Evolutionary conservation across 1,140 invertebrate genomes (phyloP).

Genomic region (Yoshiicerus persimilis): DNA sequence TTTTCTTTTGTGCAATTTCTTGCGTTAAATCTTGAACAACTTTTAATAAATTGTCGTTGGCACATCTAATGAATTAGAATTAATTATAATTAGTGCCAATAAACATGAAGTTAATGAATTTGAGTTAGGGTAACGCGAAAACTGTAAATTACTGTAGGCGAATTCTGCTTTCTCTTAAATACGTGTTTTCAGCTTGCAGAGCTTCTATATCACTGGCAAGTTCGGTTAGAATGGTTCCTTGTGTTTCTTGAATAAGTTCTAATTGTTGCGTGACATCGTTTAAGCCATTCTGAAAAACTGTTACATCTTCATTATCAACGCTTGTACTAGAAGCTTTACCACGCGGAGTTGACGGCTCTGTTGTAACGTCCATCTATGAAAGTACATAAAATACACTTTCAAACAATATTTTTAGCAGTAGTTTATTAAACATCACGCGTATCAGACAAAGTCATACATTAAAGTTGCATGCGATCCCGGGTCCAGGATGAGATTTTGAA

Average conservation of each 20-base stretch:
- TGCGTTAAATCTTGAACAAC: not conserved
- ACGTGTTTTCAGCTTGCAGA: conserved; percentile 18
- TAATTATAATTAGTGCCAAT: too few relatives aligned
- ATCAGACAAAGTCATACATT: not conserved
- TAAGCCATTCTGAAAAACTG: not conserved
- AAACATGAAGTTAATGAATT: too few relatives aligned
- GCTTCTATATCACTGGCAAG: conserved; percentile 4
- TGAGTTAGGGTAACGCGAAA: too few relatives aligned
- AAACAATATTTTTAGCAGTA: not conserved
- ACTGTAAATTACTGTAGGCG: not conserved
- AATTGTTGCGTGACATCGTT: not conserved
- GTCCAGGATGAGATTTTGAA: not conserved
- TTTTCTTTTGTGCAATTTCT: not conserved
- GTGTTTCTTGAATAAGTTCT: conserved; percentile 21
- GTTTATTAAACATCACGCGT: not conserved
- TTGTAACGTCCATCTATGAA: not conserved
- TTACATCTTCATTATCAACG: not conserved
- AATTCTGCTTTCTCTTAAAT: not conserved
- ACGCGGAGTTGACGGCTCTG: not conserved
- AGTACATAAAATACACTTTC: not conserved
- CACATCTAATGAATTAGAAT: too few relatives aligned
- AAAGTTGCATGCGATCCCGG: not conserved
- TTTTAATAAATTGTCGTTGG: not conserved
- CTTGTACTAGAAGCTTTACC: not conserved
- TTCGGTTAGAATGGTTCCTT: conserved; percentile 20